phyloP scores from a whole-genome alignment of 2,888 invertebrate genomes.

The Volucella bombylans region DNA sequence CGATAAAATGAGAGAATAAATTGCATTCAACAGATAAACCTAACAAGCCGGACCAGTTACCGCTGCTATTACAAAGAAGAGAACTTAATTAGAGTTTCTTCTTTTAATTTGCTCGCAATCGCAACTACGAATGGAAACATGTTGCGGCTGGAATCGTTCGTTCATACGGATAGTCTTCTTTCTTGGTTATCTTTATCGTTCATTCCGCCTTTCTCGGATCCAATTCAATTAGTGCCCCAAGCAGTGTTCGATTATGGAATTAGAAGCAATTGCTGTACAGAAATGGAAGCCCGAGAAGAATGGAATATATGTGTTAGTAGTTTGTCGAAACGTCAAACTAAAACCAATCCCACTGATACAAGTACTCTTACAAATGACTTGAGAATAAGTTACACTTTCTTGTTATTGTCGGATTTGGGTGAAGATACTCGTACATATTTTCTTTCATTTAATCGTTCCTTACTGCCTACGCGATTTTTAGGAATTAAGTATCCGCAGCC shows the following conservation, averaged over 20 bases:
- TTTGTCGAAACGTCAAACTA: constrained; percentile 35
- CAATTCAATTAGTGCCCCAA: constrained; percentile 34
- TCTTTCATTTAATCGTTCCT: neutral
- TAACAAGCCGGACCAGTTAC: constrained; percentile 1
- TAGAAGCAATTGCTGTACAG: constrained; percentile 34
- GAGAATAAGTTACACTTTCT: constrained; percentile 14
- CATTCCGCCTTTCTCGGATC: neutral
- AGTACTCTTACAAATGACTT: neutral
- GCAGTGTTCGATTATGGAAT: constrained; percentile 56
- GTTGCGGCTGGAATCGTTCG: neutral
- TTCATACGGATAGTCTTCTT: neutral
- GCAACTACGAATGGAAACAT: neutral
- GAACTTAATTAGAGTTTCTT: constrained; percentile 45
- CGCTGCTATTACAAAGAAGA: constrained; percentile 15
- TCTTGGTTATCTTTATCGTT: neutral
- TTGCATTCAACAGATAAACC: constrained; percentile 24
- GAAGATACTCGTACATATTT: neutral
- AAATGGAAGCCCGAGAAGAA: neutral
- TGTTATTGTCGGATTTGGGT: constrained; percentile 11
- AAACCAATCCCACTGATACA: constrained; percentile 28
- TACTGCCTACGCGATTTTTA: neutral
- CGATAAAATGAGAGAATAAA: constrained; percentile 11
- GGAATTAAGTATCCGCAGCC: neutral
- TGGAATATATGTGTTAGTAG: constrained; percentile 54
- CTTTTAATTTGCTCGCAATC: constrained; percentile 14